phyloP scores from a whole-genome alignment of 2,113 vertebrate species.

The Corythaixoides concolor region DNA sequence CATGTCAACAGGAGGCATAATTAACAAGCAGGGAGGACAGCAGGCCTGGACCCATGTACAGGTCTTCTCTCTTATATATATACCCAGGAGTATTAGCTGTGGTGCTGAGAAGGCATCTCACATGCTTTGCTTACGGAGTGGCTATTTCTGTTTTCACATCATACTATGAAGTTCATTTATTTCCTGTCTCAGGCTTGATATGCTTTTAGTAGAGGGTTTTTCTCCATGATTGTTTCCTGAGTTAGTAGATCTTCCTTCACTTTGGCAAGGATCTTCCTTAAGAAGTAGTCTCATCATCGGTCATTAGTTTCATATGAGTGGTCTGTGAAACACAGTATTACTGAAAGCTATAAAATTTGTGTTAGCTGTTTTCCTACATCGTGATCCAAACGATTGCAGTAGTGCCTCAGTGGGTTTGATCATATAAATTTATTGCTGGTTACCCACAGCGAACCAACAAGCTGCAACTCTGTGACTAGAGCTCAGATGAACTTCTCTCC shows the following conservation, averaged over 20 bases:
- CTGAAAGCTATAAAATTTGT: conserved; percentile 36
- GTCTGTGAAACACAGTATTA: neutral
- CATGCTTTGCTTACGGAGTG: neutral
- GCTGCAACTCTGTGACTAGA: neutral
- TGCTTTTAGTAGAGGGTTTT: neutral
- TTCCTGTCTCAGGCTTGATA: neutral
- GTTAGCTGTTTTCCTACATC: neutral
- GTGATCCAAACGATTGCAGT: neutral
- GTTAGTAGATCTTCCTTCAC: neutral
- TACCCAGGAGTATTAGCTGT: neutral
- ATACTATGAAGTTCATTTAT: neutral
- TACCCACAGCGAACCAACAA: neutral
- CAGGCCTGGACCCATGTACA: neutral
- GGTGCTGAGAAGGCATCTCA: neutral
- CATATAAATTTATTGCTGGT: neutral
- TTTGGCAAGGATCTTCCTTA: neutral
- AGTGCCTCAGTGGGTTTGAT: neutral
- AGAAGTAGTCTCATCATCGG: neutral
- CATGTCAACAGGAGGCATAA: neutral
- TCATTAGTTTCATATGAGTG: conserved; percentile 26
- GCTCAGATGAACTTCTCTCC: neutral
- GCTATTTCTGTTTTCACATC: neutral
- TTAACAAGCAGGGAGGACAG: neutral
- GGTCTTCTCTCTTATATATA: neutral
- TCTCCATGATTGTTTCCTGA: neutral